These are phyloP conservation scores for Malurus splendens DNA, from an alignment of 2,797 vertebrate genomes.

Conservation along the genomic window DNA sequence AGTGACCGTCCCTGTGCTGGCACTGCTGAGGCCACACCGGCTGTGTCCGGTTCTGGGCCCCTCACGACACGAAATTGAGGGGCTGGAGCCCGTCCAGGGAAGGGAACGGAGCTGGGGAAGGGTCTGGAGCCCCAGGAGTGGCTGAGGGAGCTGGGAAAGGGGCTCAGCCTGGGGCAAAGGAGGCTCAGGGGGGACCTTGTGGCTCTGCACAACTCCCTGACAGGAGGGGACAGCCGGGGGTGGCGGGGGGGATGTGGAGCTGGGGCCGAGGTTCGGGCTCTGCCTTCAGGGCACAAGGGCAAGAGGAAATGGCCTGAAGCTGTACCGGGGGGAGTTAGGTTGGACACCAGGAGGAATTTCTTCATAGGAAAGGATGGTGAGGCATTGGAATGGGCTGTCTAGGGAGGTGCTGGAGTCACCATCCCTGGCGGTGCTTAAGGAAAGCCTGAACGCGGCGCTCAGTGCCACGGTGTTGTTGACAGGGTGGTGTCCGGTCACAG, in stretches of 20 bases:
- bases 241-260: too few relatives aligned
- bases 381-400: neutral
- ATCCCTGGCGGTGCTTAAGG: too few relatives aligned
- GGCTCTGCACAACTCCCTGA: neutral
- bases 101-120: neutral
- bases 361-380: neutral
- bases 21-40: neutral
- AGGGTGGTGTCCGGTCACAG: too few relatives aligned
- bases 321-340: too few relatives aligned
- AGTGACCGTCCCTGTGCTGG: neutral
- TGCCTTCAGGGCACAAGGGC: neutral
- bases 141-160: neutral
- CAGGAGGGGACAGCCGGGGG: neutral
- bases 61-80: accelerated
- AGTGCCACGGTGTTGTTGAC: too few relatives aligned
- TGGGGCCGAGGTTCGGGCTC: neutral
- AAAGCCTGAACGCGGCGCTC: neutral
- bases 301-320: neutral
- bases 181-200: neutral
- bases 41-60: accelerated
- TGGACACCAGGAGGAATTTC: neutral
- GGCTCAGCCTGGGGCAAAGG: neutral
- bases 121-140: accelerated
- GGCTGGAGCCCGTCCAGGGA: accelerated
- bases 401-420: neutral